Percentiles rank a stretch among this genome's conserved stretches.
These are phyloP conservation scores for Anoncus sp. DNA, from an alignment of 2,888 invertebrate species.

Conservation along the genomic window DNA sequence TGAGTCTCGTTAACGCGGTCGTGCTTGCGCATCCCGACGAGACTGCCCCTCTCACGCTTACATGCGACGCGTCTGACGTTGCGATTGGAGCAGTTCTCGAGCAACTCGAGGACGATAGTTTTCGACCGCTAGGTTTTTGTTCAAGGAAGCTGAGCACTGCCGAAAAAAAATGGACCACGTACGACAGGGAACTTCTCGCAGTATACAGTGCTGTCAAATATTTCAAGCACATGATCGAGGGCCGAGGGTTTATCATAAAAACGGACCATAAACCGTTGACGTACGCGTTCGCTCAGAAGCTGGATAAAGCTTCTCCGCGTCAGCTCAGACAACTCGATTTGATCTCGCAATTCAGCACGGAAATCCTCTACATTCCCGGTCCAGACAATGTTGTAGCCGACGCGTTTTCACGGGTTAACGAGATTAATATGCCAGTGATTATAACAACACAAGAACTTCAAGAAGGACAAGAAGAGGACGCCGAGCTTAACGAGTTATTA, in stretches of 20 bases:
- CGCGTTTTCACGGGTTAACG: conserved; percentile 40
- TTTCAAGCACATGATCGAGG: conserved; percentile 42
- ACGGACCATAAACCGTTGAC: conserved; percentile 55
- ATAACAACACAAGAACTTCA: neutral
- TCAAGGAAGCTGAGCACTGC: neutral
- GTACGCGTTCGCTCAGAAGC: conserved; percentile 25
- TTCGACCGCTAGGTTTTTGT: neutral
- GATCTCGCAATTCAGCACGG: conserved; percentile 52
- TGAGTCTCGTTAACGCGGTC: neutral
- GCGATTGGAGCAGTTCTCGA: neutral
- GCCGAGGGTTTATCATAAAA: conserved; percentile 39
- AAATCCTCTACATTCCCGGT: conserved; percentile 38
- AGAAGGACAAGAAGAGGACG: conserved; percentile 37
- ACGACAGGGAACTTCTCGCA: conserved; percentile 42
- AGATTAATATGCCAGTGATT: conserved; percentile 30
- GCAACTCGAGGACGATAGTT: neutral
- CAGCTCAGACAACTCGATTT: conserved; percentile 49
- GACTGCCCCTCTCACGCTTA: neutral
- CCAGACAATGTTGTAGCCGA: conserved; percentile 50
- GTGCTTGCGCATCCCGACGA: neutral
- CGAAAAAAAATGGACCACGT: conserved; percentile 21
- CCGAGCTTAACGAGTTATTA: neutral
- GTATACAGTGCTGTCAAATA: conserved; percentile 43
- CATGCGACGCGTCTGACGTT: neutral
- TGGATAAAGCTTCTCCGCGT: conserved; percentile 43